phyloP scores from a whole-genome alignment of 2,113 vertebrate species.

The Lampris incognitus region DNA sequence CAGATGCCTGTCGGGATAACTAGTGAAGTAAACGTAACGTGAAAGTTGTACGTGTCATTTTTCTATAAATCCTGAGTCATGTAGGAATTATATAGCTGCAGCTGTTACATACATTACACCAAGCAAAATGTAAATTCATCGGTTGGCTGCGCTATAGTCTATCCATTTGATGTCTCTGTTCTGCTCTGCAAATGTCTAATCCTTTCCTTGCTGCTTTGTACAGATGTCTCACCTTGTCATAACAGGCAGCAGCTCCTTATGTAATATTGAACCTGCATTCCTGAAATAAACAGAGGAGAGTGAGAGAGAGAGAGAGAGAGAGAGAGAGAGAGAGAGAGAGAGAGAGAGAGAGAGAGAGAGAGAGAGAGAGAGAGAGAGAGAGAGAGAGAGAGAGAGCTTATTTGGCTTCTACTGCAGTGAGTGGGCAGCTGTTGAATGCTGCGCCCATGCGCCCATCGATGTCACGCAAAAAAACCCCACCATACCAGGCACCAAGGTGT shows the following conservation, averaged over 20 bases:
- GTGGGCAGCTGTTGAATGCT: slow-evolving; percentile 54
- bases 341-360: slow-evolving; percentile 1
- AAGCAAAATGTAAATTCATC: slow-evolving; percentile 14
- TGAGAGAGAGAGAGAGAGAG: slow-evolving; percentile 1
- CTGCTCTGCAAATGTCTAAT: background rate
- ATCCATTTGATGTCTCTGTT: slow-evolving; percentile 24
- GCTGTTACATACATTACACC: background rate
- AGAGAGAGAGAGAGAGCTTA: background rate
- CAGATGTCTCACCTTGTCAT: background rate
- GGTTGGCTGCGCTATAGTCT: slow-evolving; percentile 13
- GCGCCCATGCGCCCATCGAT: slow-evolving; percentile 22
- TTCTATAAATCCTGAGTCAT: slow-evolving; percentile 35
- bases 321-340: slow-evolving; percentile 2
- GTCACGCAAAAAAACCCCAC: slow-evolving; percentile 35
- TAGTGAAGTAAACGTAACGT: slow-evolving; percentile 39
- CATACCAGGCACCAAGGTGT: slow-evolving; percentile 26
- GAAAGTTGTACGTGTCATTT: slow-evolving; percentile 26
- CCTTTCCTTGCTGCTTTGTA: background rate
- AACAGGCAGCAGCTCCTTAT: slow-evolving; percentile 23
- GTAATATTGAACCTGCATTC: slow-evolving; percentile 47
- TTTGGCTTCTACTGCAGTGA: slow-evolving; percentile 54
- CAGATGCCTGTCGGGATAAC: slow-evolving; percentile 37
- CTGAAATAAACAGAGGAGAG: slow-evolving; percentile 39
- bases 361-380: background rate
- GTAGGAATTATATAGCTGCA: background rate